Percentiles rank a stretch among this genome's conserved stretches.
These are phyloP conservation scores for Rhopalosiphum padi DNA, from an alignment of 1,140 invertebrate species.

Conservation along the genomic window DNA sequence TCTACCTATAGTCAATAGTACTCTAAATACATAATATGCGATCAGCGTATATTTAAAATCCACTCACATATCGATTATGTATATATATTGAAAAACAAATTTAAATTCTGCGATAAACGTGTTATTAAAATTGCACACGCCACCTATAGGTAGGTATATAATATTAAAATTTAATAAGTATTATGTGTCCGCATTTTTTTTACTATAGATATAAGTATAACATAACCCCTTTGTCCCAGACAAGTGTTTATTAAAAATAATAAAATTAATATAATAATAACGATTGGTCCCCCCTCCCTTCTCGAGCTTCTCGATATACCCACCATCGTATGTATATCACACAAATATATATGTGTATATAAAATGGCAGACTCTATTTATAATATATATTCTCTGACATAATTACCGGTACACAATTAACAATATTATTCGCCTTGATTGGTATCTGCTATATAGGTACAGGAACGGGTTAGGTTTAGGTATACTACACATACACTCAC, in stretches of 20 bases:
- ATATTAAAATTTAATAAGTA: neutral
- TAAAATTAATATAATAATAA: conserved; percentile 18
- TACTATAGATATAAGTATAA: neutral
- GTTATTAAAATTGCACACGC: conserved; percentile 37
- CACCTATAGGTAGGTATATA: neutral
- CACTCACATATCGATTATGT: neutral
- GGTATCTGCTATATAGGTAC: conserved; percentile 12
- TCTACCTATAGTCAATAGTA: neutral
- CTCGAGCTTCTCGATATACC: neutral
- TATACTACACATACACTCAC: neutral
- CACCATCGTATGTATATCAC: neutral
- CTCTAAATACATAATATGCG: neutral
- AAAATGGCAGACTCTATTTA: conserved; percentile 40
- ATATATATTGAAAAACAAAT: conserved; percentile 34
- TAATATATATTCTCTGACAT: conserved; percentile 26
- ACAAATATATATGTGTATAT: neutral
- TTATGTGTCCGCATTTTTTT: neutral
- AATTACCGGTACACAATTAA: conserved; percentile 51
- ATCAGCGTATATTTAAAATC: conserved; percentile 4
- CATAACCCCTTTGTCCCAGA: neutral
- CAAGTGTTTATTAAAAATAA: conserved; percentile 24
- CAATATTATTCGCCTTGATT: conserved; percentile 54
- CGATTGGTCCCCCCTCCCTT: neutral
- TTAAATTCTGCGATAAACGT: conserved; percentile 18
- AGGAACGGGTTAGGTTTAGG: conserved; percentile 26